Conservation (phyloP, 2,797 vertebrate species). For the Valencia hispanica region DNA sequence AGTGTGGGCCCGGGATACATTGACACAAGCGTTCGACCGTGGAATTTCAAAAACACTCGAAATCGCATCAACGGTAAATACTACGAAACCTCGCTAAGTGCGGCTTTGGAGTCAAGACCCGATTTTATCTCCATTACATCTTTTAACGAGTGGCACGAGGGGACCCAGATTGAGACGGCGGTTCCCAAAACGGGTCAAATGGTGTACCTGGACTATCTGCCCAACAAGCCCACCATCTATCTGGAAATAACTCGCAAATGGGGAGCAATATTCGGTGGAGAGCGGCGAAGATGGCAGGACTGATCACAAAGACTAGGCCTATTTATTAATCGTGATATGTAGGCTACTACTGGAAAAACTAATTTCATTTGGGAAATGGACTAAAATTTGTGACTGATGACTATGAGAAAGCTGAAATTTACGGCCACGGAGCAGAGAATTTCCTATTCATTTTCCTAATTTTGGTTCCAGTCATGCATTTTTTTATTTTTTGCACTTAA, state of each 20-base stretch:
- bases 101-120: constrained; percentile 85
- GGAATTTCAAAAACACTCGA: constrained; percentile 94
- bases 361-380: neutral
- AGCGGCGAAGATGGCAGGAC: constrained; percentile 75
- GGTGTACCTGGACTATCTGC: constrained; percentile 92
- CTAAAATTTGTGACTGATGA: neutral
- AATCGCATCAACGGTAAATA: constrained; percentile 96
- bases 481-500: constrained; percentile 19
- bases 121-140: constrained; percentile 94
- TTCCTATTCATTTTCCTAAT: constrained; percentile 13
- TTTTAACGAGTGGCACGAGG: constrained; percentile 99
- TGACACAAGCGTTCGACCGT: constrained; percentile 92
- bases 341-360: constrained; percentile 12
- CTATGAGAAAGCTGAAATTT: constrained; percentile 24
- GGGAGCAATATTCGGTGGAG: constrained; percentile 88
- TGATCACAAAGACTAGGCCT: constrained; percentile 33
- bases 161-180: constrained; percentile 96
- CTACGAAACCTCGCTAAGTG: constrained; percentile 89
- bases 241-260: constrained; percentile 94
- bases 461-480: constrained; percentile 19
- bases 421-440: constrained; percentile 7
- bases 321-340: neutral
- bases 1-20: constrained; percentile 96
- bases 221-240: constrained; percentile 90
- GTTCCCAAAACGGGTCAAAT: constrained; percentile 86